Percentiles rank a stretch among this genome's conserved stretches.
These are phyloP conservation scores for Calidris pugnax DNA, from an alignment of 2,113 vertebrate genomes.

Conservation along the genomic window DNA sequence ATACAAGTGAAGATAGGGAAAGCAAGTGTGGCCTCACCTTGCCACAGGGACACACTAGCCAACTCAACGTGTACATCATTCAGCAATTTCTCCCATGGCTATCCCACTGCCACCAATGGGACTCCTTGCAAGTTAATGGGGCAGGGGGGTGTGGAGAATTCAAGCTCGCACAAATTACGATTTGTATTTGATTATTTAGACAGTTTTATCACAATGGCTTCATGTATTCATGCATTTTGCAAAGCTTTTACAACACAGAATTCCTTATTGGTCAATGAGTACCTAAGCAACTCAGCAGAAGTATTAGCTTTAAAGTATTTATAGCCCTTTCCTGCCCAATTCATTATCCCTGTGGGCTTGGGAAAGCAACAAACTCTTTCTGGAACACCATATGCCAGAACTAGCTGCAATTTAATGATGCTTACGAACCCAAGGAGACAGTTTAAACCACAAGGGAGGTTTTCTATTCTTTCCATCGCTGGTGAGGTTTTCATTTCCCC, in stretches of 20 bases:
- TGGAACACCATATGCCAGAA: conserved; percentile 36
- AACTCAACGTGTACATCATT: not conserved
- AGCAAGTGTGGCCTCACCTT: not conserved
- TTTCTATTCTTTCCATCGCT: conserved; percentile 53
- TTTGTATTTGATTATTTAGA: not conserved
- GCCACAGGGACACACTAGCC: not conserved
- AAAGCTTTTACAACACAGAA: conserved; percentile 17
- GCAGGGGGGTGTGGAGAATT: not conserved
- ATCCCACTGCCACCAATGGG: not conserved
- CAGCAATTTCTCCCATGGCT: not conserved
- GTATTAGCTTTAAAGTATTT: conserved; percentile 45
- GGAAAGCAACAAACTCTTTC: conserved; percentile 37
- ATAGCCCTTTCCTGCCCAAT: conserved; percentile 24
- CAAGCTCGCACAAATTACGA: not conserved
- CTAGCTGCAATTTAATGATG: conserved; percentile 45
- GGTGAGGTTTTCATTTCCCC: conserved; percentile 27
- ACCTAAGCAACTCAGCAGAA: conserved; percentile 13
- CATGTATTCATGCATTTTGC: not conserved
- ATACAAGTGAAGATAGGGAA: not conserved
- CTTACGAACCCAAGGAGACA: conserved; percentile 54
- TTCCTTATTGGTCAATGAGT: not conserved
- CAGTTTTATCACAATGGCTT: not conserved
- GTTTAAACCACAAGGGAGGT: conserved; percentile 46
- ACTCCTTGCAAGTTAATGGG: not conserved
- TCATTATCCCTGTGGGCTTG: conserved; percentile 28